phyloP scores from a whole-genome alignment of 2,113 vertebrate species.

The Daboia siamensis region DNA sequence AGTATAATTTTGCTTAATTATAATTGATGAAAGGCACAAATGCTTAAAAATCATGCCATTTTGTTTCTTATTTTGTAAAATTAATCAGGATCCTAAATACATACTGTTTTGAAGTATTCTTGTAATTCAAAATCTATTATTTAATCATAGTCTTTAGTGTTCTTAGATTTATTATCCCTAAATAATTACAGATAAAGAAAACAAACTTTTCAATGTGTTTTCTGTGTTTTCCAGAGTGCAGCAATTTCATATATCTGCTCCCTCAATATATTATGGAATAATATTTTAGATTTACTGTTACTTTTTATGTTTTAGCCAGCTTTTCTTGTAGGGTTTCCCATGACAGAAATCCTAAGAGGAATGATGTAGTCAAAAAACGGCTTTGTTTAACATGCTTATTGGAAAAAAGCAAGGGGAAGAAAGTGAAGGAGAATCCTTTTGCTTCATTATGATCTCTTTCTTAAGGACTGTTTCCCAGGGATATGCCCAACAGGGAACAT shows the following conservation, averaged over 20 bases:
- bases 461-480: background rate
- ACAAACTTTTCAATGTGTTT: background rate
- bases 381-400: background rate
- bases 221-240: background rate
- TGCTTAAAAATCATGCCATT: constrained; percentile 14
- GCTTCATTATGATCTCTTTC: background rate
- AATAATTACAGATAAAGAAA: background rate
- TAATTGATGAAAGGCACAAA: background rate
- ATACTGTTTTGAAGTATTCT: background rate
- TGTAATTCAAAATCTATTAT: background rate
- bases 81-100: background rate
- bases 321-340: background rate
- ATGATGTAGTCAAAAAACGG: background rate
- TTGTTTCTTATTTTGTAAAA: constrained; percentile 24
- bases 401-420: background rate
- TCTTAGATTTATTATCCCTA: background rate
- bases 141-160: background rate
- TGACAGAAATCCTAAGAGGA: background rate
- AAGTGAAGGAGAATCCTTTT: background rate
- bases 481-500: background rate
- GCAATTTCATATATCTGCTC: background rate
- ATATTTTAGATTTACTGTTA: background rate
- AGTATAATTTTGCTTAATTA: constrained; percentile 3
- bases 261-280: background rate
- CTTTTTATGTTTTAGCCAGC: background rate